Percentiles rank a stretch among this genome's conserved stretches.
Evolutionary conservation across 2,888 invertebrate species (phyloP).

Genomic region (Apodemia duryi): DNA sequence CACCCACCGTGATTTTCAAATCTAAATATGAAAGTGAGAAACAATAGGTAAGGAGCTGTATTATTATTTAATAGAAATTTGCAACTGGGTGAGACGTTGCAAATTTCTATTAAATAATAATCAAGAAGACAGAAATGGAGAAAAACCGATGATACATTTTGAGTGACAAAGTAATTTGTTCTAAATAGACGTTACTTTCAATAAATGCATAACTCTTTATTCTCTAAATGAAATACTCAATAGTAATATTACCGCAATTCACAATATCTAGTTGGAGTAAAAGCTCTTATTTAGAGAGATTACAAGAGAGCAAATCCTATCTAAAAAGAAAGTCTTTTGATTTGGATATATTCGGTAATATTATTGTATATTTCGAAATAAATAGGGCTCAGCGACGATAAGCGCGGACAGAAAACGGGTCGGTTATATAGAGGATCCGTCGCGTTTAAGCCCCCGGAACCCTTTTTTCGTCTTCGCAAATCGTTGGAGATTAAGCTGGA

Average conservation of each 20-base stretch:
- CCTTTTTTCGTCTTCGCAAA: constrained; percentile 75
- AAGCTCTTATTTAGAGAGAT: constrained; percentile 23
- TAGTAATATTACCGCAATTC: constrained; percentile 16
- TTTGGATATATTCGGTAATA: constrained; percentile 49
- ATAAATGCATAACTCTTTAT: too few relatives aligned
- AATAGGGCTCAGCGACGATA: constrained; percentile 59
- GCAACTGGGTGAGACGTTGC: too few relatives aligned
- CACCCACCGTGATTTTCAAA: too few relatives aligned
- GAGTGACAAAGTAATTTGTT: too few relatives aligned
- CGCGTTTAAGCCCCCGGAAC: constrained; percentile 57
- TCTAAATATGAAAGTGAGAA: too few relatives aligned
- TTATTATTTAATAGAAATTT: too few relatives aligned
- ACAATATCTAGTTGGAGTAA: constrained; percentile 19
- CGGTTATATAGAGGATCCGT: constrained; percentile 52
- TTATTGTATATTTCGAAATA: constrained; percentile 57
- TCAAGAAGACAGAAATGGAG: too few relatives aligned
- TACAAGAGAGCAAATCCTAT: constrained; percentile 31
- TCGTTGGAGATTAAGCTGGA: constrained; percentile 70
- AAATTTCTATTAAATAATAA: too few relatives aligned
- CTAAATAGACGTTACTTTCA: too few relatives aligned
- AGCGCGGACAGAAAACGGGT: constrained; percentile 54
- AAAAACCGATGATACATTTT: too few relatives aligned
- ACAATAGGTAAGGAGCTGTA: too few relatives aligned
- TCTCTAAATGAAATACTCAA: not conserved
- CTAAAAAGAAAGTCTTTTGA: constrained; percentile 37